These are phyloP conservation scores for Stratiomys singularior DNA, from an alignment of 2,888 invertebrate species.

Conservation along the genomic window DNA sequence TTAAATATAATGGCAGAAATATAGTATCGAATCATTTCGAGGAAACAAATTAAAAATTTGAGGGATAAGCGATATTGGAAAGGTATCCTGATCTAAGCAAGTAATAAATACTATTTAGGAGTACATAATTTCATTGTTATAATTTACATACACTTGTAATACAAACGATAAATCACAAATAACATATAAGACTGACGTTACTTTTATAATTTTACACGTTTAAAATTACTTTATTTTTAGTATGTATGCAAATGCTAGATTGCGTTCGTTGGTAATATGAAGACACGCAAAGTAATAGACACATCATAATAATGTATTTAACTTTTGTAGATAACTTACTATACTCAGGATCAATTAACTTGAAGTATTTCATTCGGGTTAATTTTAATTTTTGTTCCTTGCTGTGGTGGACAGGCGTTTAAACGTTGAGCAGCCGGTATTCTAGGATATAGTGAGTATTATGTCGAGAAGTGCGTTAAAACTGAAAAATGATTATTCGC, in stretches of 20 bases:
- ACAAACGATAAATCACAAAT: conserved; percentile 13
- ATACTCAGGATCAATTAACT: background rate
- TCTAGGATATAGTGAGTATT: background rate
- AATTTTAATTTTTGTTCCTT: background rate
- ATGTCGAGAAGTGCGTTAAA: too few species aligned
- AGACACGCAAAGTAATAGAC: background rate
- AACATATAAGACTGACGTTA: conserved; percentile 45
- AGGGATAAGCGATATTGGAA: too few species aligned
- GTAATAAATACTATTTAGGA: background rate
- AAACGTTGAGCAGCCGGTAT: background rate
- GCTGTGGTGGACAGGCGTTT: background rate
- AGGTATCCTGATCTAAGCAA: background rate
- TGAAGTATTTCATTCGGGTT: background rate
- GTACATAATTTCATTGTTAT: conserved; percentile 10
- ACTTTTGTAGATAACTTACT: too few species aligned
- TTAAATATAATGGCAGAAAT: too few species aligned
- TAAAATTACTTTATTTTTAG: background rate
- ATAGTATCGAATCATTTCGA: too few species aligned
- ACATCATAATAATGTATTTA: too few species aligned
- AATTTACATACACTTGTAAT: background rate
- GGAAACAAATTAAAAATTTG: too few species aligned
- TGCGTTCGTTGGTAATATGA: background rate
- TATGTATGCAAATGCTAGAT: too few species aligned
- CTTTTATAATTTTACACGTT: conserved; percentile 16
- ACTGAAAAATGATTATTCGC: too few species aligned